Evolutionary conservation across 2,888 invertebrate species (phyloP), one percentile per base, ranked within the genome.

Genomic region (Acrobasis consociella): DNA sequence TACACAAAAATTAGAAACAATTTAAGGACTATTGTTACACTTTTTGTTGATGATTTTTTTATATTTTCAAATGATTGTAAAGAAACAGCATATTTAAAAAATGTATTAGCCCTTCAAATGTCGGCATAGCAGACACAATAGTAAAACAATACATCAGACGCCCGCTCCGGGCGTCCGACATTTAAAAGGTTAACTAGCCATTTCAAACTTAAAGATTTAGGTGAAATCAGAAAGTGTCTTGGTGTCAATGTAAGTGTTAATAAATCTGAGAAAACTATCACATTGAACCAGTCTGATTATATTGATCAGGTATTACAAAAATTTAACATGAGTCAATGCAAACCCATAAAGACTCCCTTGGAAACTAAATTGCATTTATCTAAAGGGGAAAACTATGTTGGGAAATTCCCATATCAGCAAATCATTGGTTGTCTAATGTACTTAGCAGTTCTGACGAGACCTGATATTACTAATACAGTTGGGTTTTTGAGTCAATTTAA

Each of bases 31-130:
- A 39, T 69, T 39, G 16, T 73, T 31, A 62, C 67, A 11, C 8
- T 72, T 0, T 73, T 60, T 70, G 73, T 71, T 13, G 72, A 73
- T 65, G 72, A 71, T 69, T 73, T 72, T 64, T 68, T 71, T 38
- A 31, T 59, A 3, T 59, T 59, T 49, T 58, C 16, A 17, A 56
- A 55, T 55, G 15, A 38, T 55, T 7, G 11, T n/a, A 16, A 16
- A 31, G 16, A 39, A 37, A 11, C 9, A 11, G 9, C 16, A 10
- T 2, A 16, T 16, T 16, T 42, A 5, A 42, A 42, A 16, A 42
- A 15, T 10, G 22, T 9, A n/a, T n/a, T n/a, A n/a, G n/a, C n/a
- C n/a, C n/a, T n/a, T n/a, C n/a, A n/a, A n/a, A n/a, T n/a, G n/a
- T n/a, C n/a, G n/a, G n/a, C n/a, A n/a, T n/a, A n/a, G n/a, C n/a